A percentile compares a stretch with the other conserved stretches of the same genome.
phyloP scores from a whole-genome alignment of 92 coral and sea anemone genomes.

The Porites lobata region DNA sequence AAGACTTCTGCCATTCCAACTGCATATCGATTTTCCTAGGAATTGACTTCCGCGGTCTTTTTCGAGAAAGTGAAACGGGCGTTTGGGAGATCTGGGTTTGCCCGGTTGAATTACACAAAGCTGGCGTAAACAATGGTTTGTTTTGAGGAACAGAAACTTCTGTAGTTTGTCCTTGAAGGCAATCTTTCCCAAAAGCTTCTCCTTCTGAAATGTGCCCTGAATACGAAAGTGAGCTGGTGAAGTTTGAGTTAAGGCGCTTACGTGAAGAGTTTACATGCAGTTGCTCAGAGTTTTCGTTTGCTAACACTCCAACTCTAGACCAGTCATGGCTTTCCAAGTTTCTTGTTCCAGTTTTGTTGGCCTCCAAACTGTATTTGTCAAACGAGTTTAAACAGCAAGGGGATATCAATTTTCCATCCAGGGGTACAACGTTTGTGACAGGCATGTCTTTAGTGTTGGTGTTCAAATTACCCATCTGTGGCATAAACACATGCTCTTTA shows the following conservation, averaged over 20 bases:
- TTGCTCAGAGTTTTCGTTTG: neutral
- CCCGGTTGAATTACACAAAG: neutral
- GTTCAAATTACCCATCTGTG: neutral
- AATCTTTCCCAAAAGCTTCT: neutral
- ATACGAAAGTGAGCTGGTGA: neutral
- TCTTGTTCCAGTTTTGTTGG: neutral
- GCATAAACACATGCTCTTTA: neutral
- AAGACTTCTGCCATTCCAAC: neutral
- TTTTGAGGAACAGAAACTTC: neutral
- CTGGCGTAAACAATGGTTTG: neutral
- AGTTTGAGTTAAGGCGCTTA: neutral
- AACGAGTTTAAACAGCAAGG: neutral
- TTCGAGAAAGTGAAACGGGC: slow-evolving; percentile 2
- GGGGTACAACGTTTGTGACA: neutral
- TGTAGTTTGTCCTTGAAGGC: neutral
- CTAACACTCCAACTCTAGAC: neutral
- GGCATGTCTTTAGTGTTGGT: neutral
- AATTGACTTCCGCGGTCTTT: slow-evolving; percentile 46
- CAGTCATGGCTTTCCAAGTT: slow-evolving; percentile 9
- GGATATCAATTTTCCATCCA: neutral
- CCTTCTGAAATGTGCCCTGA: neutral
- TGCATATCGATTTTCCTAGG: slow-evolving; percentile 30
- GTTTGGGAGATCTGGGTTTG: neutral
- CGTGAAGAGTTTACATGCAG: neutral
- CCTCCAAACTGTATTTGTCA: neutral